Conservation (phyloP, 2,888 invertebrate species). For the Agriotes lineatus region DNA sequence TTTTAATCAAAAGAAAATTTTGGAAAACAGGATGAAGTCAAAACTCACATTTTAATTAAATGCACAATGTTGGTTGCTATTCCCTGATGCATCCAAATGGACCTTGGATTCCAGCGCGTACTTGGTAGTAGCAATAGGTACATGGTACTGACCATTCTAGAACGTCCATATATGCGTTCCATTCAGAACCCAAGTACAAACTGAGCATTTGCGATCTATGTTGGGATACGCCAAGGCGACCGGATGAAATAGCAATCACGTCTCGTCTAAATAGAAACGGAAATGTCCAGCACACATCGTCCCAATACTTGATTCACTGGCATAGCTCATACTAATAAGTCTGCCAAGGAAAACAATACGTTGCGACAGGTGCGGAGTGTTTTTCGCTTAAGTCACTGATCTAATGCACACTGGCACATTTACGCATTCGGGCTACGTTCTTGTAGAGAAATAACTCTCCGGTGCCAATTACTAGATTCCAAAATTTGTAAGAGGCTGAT, state of each 20-base stretch:
- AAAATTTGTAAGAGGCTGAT: too few species aligned
- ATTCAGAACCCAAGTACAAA: slow-evolving; percentile 21
- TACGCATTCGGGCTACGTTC: not conserved
- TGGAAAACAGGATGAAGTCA: too few species aligned
- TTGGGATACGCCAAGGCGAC: slow-evolving; percentile 32
- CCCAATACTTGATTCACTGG: slow-evolving; percentile 22
- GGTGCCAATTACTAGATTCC: not conserved
- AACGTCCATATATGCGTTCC: slow-evolving; percentile 20
- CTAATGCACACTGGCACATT: slow-evolving; percentile 14
- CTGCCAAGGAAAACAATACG: slow-evolving; percentile 38
- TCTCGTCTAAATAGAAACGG: slow-evolving; percentile 31
- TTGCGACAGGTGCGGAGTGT: slow-evolving; percentile 35
- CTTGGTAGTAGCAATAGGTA: not conserved
- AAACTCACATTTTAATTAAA: too few species aligned
- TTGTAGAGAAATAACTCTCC: not conserved
- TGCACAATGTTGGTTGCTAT: too few species aligned
- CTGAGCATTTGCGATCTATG: slow-evolving; percentile 11
- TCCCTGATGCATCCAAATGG: not conserved
- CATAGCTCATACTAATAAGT: slow-evolving; percentile 35
- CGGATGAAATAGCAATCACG: slow-evolving; percentile 28
- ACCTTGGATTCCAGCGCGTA: slow-evolving; percentile 4
- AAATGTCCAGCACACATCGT: slow-evolving; percentile 28
- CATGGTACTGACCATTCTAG: slow-evolving; percentile 19
- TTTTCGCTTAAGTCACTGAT: slow-evolving; percentile 29
- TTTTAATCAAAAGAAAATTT: too few species aligned